Conservation (phyloP, 2,113 vertebrate species). For the Setophaga petechia region DNA sequence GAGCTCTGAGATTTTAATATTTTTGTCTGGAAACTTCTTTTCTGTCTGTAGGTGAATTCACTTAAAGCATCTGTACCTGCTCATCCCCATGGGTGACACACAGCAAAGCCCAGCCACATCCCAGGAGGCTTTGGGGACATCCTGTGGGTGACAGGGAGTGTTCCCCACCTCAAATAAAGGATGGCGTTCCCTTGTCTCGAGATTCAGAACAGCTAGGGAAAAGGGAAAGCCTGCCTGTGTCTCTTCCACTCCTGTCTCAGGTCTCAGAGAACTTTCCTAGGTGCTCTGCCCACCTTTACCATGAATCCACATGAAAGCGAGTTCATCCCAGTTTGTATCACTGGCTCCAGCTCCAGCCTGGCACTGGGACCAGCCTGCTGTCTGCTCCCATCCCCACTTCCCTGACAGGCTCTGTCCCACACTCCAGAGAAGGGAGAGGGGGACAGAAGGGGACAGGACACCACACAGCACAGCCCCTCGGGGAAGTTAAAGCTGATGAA, state of each 20-base stretch:
- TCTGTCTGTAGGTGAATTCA: background rate
- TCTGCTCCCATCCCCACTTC: background rate
- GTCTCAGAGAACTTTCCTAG: background rate
- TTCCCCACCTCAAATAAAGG: background rate
- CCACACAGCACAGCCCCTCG: background rate
- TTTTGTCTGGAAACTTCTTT: background rate
- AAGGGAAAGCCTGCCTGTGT: background rate
- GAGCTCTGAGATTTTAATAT: background rate
- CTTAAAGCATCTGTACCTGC: background rate
- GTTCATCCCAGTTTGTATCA: background rate
- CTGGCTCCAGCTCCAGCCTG: background rate
- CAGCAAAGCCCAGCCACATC: accelerated
- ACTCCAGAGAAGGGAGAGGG: background rate
- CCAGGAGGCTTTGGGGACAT: background rate
- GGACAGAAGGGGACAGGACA: background rate
- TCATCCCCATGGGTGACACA: background rate
- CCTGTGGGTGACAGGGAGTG: background rate
- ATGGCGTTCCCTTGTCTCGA: background rate
- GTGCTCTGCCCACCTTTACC: background rate
- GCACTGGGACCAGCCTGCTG: background rate
- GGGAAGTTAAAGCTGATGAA: background rate
- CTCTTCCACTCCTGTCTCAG: background rate
- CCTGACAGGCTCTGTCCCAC: background rate
- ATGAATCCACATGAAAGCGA: background rate
- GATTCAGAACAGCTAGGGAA: background rate